A percentile compares a stretch with the other conserved stretches of the same genome.
Evolutionary conservation across 2,113 vertebrate species (phyloP).

Genomic region (Gopherus flavomarginatus): DNA sequence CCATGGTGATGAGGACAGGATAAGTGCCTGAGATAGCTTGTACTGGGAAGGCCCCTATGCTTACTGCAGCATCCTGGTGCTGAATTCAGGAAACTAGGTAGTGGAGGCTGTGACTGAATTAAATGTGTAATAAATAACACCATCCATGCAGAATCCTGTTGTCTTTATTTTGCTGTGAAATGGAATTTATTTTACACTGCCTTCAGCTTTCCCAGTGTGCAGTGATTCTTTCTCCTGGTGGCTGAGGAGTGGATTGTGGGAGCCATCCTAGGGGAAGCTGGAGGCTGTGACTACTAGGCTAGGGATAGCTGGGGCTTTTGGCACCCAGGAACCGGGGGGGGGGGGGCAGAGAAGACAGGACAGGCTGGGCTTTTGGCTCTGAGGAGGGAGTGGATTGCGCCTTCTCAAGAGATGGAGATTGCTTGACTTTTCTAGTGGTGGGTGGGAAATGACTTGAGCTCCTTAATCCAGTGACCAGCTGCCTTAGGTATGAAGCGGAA

Average conservation of each 20-base stretch:
- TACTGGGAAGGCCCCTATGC: neutral
- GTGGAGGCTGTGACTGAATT: neutral
- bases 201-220: neutral
- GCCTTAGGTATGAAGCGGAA: neutral
- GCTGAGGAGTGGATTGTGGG: neutral
- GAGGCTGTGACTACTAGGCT: neutral
- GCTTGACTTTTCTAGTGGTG: neutral
- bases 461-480: neutral
- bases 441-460: neutral
- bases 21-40: neutral
- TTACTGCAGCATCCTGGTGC: neutral
- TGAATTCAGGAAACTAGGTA: neutral
- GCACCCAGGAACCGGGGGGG: neutral
- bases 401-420: neutral
- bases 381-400: neutral
- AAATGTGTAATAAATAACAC: neutral
- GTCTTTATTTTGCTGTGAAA: neutral
- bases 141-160: neutral
- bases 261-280: neutral
- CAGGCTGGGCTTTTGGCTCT: neutral
- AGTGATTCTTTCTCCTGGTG: neutral
- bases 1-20: neutral
- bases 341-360: neutral
- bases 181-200: neutral
- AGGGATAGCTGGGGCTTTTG: neutral